Conservation (phyloP, 2,888 invertebrate species). For the Tridacna gigas region DNA sequence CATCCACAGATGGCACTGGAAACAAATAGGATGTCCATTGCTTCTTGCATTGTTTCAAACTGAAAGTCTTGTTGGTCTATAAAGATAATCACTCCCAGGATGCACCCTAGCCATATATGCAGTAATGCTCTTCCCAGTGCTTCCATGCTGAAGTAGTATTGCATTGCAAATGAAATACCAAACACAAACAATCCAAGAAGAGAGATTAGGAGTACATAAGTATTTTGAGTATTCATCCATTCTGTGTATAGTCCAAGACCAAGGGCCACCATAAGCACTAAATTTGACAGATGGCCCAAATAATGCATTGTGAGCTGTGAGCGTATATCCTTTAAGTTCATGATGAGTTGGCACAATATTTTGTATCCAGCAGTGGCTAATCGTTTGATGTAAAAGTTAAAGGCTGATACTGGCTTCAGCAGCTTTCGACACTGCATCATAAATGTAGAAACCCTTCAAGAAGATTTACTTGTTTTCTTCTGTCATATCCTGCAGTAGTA, state of each 20-base stretch:
- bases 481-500: no score
- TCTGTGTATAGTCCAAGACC: constrained; percentile 81
- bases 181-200: constrained; percentile 80
- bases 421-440: not conserved
- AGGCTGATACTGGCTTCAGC: constrained; percentile 4
- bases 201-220: constrained; percentile 76
- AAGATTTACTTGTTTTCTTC: no score
- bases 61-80: constrained; percentile 72
- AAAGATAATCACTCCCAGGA: constrained; percentile 81
- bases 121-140: constrained; percentile 75
- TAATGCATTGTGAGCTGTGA: constrained; percentile 61
- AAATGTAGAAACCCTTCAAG: not conserved
- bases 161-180: constrained; percentile 77
- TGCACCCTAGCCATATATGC: constrained; percentile 82
- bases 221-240: constrained; percentile 76
- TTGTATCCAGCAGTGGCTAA: not conserved
- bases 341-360: constrained; percentile 31
- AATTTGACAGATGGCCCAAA: constrained; percentile 76
- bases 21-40: constrained; percentile 81
- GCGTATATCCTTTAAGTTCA: constrained; percentile 61
- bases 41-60: constrained; percentile 76
- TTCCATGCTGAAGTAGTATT: constrained; percentile 80
- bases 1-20: constrained; percentile 75
- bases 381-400: not conserved
- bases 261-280: constrained; percentile 79